phyloP scores from a whole-genome alignment of 1,140 invertebrate genomes.

The Myzus persicae region DNA sequence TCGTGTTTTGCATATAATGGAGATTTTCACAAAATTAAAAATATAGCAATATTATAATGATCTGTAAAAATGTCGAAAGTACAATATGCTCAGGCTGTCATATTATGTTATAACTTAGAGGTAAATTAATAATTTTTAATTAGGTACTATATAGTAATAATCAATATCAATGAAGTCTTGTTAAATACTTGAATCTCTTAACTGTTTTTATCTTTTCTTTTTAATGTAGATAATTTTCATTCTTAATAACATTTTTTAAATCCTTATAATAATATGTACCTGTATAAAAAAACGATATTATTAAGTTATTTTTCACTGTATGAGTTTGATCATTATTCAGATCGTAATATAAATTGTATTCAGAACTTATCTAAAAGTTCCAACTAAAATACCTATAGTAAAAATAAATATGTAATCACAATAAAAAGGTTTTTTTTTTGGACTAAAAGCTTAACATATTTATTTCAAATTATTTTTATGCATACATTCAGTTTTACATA shows the following conservation, averaged over 20 bases:
- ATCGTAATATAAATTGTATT: neutral
- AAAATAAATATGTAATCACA: neutral
- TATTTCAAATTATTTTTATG: neutral
- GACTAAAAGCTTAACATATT: conserved; percentile 2
- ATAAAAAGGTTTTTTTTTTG: neutral
- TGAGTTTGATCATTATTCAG: neutral
- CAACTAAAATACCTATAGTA: neutral
- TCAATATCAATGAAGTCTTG: neutral
- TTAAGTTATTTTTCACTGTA: neutral
- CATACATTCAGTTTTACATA: neutral
- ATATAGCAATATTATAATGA: neutral
- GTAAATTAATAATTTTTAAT: neutral
- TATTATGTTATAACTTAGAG: neutral
- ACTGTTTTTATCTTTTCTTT: neutral
- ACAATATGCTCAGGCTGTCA: neutral
- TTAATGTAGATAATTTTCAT: neutral
- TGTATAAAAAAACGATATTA: neutral
- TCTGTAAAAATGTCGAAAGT: neutral
- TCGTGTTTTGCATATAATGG: too few relatives aligned
- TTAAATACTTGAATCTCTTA: too few relatives aligned
- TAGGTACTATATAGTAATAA: neutral
- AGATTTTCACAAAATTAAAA: neutral
- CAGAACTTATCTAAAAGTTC: neutral
- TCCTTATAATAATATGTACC: neutral
- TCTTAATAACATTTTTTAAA: neutral